Evolutionary conservation across 2,888 invertebrate genomes (phyloP), one percentile per base, ranked within the genome.

Genomic region (Drosophila sordidapex): DNA sequence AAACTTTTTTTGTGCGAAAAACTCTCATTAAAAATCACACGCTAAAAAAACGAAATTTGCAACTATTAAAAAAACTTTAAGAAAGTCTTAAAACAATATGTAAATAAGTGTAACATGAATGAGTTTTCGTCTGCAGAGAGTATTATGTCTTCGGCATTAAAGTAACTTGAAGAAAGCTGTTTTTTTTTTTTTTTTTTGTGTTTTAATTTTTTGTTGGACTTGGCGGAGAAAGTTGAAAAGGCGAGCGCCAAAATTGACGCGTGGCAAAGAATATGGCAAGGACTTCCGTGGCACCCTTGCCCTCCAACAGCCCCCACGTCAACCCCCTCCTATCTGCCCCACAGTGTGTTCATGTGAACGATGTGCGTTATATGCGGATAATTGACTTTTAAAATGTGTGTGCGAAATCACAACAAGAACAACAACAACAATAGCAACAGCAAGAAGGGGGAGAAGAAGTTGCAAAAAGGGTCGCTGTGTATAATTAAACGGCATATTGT

Each of bases 401-500:
- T 80, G 90, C 83, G 90, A 85, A 89, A 85, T 89, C 78, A 61
- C 85, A 85, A 74, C 81, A 88, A 80, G 65, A 87, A 53, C 68
- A 82, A 27, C 27, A 82, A 38, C 63, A 70, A 18, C 21, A 68
- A 36, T 66, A 70, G 51, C 70, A 63, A 49, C 49, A 71, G 13
- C 48, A 53, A 29, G 38, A 40, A 25, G 43, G 7, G 10, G 49
- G 15, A 0, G 27, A 11, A 18, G 13, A 36, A 25, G 15, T 60
- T 48, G 35, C 31, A 57, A 71, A 79, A 81, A 88, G 88, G 85
- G 88, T 85, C 85, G 77, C 70, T 68, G 74, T 81, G 86, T 89
- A 89, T 86, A 90, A 86, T 86, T 86, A 86, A 86, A 86, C 89
- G 90, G 76, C 85, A 86, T 90, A 86, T 88, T 86, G 90, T 86